A percentile compares a stretch with the other conserved stretches of the same genome.
Evolutionary conservation across 2,888 invertebrate species (phyloP).

Genomic region (Megastigmus dorsalis): DNA sequence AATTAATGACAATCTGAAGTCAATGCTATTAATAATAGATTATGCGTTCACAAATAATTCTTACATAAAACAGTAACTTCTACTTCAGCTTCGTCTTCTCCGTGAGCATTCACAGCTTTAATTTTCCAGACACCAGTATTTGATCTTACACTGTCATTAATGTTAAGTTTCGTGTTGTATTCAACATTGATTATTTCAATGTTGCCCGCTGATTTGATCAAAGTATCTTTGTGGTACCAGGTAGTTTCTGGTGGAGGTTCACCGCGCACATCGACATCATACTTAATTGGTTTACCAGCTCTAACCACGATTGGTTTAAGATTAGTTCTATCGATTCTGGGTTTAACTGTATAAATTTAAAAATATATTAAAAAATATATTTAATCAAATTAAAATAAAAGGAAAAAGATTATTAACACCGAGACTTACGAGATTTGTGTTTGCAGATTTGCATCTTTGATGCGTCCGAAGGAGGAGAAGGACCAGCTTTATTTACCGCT

Average conservation of each 20-base stretch:
- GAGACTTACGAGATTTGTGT: constrained; percentile 87
- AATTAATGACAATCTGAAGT: neutral
- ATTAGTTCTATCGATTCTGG: constrained; percentile 96
- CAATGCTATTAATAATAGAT: constrained; percentile 22
- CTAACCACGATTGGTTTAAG: constrained; percentile 91
- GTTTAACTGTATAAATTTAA: constrained; percentile 84
- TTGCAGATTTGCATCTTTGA: constrained; percentile 92
- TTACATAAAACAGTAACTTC: constrained; percentile 91
- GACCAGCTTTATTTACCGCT: constrained; percentile 95
- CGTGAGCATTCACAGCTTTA: constrained; percentile 92
- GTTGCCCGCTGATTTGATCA: constrained; percentile 83
- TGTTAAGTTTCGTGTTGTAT: constrained; percentile 91
- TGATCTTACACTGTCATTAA: constrained; percentile 85
- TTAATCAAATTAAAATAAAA: neutral
- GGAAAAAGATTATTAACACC: neutral
- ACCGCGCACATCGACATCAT: constrained; percentile 94
- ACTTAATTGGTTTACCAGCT: constrained; percentile 93
- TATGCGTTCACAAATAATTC: constrained; percentile 57
- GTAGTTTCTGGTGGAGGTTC: constrained; percentile 95
- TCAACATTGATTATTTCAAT: constrained; percentile 89
- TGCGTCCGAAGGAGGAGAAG: constrained; percentile 91
- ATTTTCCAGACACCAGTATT: constrained; percentile 95
- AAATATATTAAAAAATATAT: constrained; percentile 13
- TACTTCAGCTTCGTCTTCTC: constrained; percentile 93
- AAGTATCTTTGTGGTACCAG: constrained; percentile 90